Evolutionary conservation across 2,113 vertebrate species (phyloP).

Genomic region (Zootoca vivipara): DNA sequence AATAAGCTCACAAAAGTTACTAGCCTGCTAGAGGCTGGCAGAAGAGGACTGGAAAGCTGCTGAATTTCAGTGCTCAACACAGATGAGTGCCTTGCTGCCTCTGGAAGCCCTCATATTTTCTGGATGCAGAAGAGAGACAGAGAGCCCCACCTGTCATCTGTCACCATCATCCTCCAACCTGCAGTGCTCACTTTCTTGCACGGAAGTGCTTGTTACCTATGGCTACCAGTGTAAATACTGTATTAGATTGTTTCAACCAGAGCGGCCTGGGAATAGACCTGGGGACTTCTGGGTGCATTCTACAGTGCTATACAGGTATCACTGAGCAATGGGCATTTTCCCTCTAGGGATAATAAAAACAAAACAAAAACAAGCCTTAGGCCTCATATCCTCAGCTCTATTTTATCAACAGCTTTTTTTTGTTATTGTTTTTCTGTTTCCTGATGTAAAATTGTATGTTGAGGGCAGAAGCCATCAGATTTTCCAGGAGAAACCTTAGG

Average conservation of each 20-base stretch:
- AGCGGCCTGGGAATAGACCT: not conserved
- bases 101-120: too few species aligned
- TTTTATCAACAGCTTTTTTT: conserved; percentile 50
- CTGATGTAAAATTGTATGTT: conserved; percentile 38
- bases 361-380: not conserved
- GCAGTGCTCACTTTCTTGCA: too few species aligned
- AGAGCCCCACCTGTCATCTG: too few species aligned
- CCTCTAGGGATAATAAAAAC: conserved; percentile 19
- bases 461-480: conserved; percentile 28
- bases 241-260: not conserved
- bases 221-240: not conserved
- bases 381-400: conserved; percentile 25
- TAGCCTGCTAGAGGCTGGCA: not conserved
- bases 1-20: not conserved
- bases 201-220: too few species aligned
- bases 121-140: too few species aligned
- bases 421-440: conserved; percentile 51
- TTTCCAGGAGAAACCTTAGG: conserved; percentile 59
- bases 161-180: too few species aligned
- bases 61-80: too few species aligned
- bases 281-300: not conserved
- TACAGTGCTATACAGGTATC: not conserved
- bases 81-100: too few species aligned
- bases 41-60: too few species aligned
- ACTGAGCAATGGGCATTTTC: not conserved